Base-by-base conservation (phyloP, 2,797 vertebrate genomes). In the Staurois parvus region DNA sequence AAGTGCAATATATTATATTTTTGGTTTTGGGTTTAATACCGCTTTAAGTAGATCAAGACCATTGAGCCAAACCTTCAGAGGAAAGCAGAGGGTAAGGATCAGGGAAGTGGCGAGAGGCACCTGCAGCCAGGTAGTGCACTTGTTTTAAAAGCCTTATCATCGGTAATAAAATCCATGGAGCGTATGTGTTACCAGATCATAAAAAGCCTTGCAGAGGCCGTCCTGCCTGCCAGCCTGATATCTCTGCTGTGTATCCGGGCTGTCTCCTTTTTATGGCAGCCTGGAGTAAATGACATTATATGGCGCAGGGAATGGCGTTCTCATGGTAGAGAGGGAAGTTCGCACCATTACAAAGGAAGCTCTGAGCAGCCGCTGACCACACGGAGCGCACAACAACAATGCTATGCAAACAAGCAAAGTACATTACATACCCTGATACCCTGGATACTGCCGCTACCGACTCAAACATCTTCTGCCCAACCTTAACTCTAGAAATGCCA, bases 131-230 rank as follows among this genome's bases (percentile, higher is more conserved):
- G 83, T 37, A 34, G 28, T 13, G 40, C 76, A 67, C 68, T 77
- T 85, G 76, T 75, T 48, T 68, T 21, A 56, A 68, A 72, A 9
- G 59, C 26, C 76, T 85, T 85, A 85, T 85, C 70, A 66, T 59
- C 34, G 45, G 52, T 32, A 73, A 73, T 34, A 84, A 70, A 85
- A 74, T 52, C 68, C 21, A 52, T 66, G 52, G 37, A 73, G 42
- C 72, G 76, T 69, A 32, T 80, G 68, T 52, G 76, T 59, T 68
- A 32, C 67, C 24, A 72, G 30, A 85, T 56, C 59, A 69, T 75
- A 56, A 37, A 74, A 81, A 85, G 29, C 84, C 30, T 37, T 62
- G 84, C 59, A 69, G 67, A 40, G 77, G 26, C 83, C 42, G 34
- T 34, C 34, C 2, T 9, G 24, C 52, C 26, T 30, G 68, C 76